A percentile compares a stretch with the other conserved stretches of the same genome.
Conservation (phyloP, 1,140 invertebrate genomes). For the Lepidurus arcticus region DNA sequence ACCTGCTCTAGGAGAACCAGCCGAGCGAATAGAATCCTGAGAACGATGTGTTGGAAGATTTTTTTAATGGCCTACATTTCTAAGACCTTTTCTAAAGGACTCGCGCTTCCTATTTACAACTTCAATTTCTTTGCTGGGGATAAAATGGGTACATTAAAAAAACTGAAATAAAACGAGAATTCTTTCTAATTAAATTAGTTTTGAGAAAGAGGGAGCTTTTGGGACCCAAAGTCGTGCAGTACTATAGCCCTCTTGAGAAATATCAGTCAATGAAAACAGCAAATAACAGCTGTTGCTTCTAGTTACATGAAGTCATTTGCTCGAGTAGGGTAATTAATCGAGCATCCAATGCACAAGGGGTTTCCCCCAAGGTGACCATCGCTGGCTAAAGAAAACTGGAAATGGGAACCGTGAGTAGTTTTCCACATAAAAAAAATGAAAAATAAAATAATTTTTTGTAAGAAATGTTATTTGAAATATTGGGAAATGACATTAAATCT, state of each 20-base stretch:
- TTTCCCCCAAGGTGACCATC: not conserved
- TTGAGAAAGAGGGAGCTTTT: too few relatives aligned
- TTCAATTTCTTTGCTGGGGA: too few relatives aligned
- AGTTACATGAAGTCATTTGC: constrained; percentile 4
- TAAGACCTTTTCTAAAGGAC: not conserved
- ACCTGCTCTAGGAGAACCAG: not conserved
- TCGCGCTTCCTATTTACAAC: not conserved
- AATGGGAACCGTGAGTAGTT: too few relatives aligned
- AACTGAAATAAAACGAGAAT: too few relatives aligned
- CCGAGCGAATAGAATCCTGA: not conserved
- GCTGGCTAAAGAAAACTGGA: too few relatives aligned
- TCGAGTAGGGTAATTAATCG: not conserved
- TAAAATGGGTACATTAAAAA: too few relatives aligned
- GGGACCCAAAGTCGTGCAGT: too few relatives aligned
- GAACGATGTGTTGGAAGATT: not conserved
- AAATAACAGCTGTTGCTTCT: not conserved
- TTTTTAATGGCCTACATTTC: not conserved
- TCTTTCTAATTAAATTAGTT: too few relatives aligned
- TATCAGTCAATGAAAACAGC: too few relatives aligned
- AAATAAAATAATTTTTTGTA: not conserved
- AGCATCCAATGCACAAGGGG: not conserved
- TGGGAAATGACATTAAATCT: not conserved
- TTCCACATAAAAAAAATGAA: not conserved
- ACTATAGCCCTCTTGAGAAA: too few relatives aligned
- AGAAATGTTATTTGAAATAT: not conserved